phyloP scores from a whole-genome alignment of 2,888 invertebrate species.

The Epinotia brunnichana region DNA sequence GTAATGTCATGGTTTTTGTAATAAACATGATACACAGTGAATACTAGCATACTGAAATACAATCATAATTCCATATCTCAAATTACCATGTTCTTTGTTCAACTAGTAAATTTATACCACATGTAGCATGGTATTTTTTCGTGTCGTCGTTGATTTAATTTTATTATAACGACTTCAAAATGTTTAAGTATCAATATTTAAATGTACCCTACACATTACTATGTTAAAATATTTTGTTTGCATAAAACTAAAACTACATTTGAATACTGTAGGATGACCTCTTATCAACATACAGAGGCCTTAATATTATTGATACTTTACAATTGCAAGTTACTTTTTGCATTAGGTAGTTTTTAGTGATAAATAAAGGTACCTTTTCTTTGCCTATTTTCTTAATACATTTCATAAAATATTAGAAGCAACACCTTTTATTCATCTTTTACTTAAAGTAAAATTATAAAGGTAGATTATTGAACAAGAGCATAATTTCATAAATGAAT shows the following conservation, averaged over 20 bases:
- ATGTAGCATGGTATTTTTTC: constrained; percentile 5
- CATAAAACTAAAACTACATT: neutral
- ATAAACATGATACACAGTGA: neutral
- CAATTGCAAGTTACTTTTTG: neutral
- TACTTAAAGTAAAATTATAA: no score
- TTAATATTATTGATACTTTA: neutral
- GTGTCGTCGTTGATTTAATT: no score
- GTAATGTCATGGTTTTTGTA: neutral
- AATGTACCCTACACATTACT: neutral
- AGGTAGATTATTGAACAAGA: no score
- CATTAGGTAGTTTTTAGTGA: neutral
- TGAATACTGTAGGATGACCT: neutral
- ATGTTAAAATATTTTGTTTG: neutral
- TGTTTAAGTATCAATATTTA: neutral
- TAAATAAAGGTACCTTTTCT: no score
- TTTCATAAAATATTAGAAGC: no score
- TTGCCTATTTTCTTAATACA: neutral
- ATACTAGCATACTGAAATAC: neutral
- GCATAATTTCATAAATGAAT: no score
- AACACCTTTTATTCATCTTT: no score
- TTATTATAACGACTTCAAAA: neutral
- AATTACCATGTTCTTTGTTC: constrained; percentile 22
- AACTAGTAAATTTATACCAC: neutral
- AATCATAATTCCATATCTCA: neutral
- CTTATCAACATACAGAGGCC: neutral